phyloP scores from a whole-genome alignment of 2,888 invertebrate genomes.

The Balanococcus diminutus region DNA sequence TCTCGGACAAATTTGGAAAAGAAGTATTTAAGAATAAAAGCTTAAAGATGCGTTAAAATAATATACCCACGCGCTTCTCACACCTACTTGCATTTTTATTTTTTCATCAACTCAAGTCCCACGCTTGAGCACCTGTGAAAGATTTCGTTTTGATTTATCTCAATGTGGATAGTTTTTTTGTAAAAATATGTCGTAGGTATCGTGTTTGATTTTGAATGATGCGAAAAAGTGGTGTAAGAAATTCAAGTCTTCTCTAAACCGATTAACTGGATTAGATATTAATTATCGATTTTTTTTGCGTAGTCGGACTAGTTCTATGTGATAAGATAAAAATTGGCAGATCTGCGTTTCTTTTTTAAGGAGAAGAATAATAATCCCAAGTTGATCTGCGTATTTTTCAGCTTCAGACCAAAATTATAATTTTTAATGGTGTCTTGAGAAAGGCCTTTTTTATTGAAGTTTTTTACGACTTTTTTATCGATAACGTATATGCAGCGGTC shows the following conservation, averaged over 20 bases:
- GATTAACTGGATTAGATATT: background rate
- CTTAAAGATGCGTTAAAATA: constrained; percentile 8
- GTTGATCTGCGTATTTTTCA: background rate
- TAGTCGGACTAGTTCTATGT: background rate
- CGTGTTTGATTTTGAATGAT: background rate
- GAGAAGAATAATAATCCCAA: background rate
- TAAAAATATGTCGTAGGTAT: background rate
- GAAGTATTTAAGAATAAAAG: background rate
- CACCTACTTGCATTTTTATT: constrained; percentile 21
- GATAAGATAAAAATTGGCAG: background rate
- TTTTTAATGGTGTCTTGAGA: background rate
- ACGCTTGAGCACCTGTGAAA: constrained; percentile 20
- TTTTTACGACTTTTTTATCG: background rate
- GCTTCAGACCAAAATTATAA: background rate
- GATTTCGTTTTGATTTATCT: constrained; percentile 26
- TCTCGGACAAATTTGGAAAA: constrained; percentile 19
- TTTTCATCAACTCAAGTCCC: background rate
- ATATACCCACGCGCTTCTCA: constrained; percentile 35
- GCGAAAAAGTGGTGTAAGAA: background rate
- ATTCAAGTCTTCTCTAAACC: background rate
- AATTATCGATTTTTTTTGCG: background rate
- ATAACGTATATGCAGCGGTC: background rate
- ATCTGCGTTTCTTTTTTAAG: background rate
- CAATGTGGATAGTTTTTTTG: background rate
- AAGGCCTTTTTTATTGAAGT: background rate